phyloP scores from a whole-genome alignment of 2,113 vertebrate species.

The Rutilus rutilus region DNA sequence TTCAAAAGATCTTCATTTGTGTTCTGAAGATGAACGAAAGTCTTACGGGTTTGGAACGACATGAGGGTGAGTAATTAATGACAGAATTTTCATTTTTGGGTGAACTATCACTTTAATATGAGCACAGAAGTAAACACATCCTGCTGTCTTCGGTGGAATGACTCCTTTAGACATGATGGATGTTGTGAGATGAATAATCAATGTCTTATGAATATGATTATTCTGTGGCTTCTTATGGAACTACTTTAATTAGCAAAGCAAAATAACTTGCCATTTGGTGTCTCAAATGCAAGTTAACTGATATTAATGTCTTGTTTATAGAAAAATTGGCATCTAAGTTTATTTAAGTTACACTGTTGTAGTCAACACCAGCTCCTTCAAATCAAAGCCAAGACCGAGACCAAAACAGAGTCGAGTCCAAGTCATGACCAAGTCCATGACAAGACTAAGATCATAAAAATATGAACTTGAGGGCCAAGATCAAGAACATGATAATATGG shows the following conservation, averaged over 20 bases:
- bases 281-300: not conserved
- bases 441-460: not conserved
- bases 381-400: not conserved
- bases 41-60: too few relatives aligned
- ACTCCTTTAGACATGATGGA: not conserved
- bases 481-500: not conserved
- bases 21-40: too few relatives aligned
- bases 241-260: not conserved
- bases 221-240: not conserved
- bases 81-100: too few relatives aligned
- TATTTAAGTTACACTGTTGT: not conserved
- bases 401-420: not conserved
- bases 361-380: not conserved
- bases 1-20: too few relatives aligned
- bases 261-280: not conserved
- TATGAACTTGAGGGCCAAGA: not conserved
- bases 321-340: not conserved
- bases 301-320: not conserved
- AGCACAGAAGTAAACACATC: not conserved
- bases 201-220: not conserved
- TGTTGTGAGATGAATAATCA: not conserved
- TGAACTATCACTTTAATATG: not conserved
- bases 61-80: too few relatives aligned
- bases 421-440: not conserved
- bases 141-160: not conserved